A percentile compares a stretch with the other conserved stretches of the same genome.
Conservation (phyloP, 2,888 invertebrate species). For the Elegia similella region DNA sequence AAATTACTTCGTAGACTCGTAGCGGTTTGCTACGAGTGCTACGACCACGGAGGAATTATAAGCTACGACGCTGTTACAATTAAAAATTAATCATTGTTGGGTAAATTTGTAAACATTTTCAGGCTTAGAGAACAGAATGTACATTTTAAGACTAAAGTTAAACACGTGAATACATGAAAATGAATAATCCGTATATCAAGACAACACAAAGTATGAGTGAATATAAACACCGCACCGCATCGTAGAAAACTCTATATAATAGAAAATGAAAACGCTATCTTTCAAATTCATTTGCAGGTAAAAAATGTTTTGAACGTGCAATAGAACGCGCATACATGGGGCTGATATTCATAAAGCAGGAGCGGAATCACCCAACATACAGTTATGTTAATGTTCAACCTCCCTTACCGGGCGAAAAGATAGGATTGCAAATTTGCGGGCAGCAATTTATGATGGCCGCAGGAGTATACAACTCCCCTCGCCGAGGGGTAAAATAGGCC, state of each 20-base stretch:
- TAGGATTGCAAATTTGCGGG: constrained; percentile 81
- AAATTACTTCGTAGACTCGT: constrained; percentile 71
- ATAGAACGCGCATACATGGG: constrained; percentile 37
- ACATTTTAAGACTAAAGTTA: too few relatives aligned
- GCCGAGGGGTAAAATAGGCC: constrained; percentile 71
- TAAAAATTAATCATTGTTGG: constrained; percentile 69
- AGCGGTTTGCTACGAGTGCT: constrained; percentile 33
- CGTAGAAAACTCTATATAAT: not conserved
- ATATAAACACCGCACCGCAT: not conserved
- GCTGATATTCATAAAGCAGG: constrained; percentile 65
- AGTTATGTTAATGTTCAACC: constrained; percentile 75
- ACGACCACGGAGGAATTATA: constrained; percentile 44
- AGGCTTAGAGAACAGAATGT: too few relatives aligned
- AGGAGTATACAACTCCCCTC: constrained; percentile 61
- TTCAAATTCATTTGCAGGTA: constrained; percentile 16
- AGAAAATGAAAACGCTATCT: not conserved
- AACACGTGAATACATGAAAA: too few relatives aligned
- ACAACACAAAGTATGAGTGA: not conserved
- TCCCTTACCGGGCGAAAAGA: constrained; percentile 73
- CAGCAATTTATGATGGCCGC: constrained; percentile 73
- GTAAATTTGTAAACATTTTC: constrained; percentile 49
- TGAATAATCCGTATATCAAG: not conserved
- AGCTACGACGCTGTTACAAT: constrained; percentile 69
- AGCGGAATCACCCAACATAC: constrained; percentile 67
- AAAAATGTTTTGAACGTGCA: constrained; percentile 35